Conservation (phyloP, 2,888 invertebrate species). For the Aspidapion aeneum region DNA sequence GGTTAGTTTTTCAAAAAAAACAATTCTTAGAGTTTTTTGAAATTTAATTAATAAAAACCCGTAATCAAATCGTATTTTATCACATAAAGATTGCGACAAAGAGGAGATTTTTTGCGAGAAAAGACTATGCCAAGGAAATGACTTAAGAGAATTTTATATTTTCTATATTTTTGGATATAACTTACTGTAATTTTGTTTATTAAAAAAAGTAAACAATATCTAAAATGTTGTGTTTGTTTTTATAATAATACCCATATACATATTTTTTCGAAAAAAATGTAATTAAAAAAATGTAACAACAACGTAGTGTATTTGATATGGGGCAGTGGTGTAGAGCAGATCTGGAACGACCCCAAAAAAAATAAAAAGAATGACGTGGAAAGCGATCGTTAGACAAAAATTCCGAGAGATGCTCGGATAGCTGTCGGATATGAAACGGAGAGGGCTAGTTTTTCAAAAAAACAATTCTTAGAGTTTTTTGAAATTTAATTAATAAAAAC, state of each 20-base stretch:
- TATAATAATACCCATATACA: too few species aligned
- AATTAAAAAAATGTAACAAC: too few species aligned
- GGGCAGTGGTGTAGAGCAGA: constrained; percentile 71
- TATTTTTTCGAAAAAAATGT: too few species aligned
- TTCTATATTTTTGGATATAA: too few species aligned
- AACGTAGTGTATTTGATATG: constrained; percentile 66
- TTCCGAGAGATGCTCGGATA: background rate
- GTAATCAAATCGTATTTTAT: background rate
- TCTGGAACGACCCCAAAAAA: constrained; percentile 65
- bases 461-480: background rate
- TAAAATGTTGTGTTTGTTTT: too few species aligned
- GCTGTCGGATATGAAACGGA: background rate
- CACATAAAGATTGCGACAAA: background rate
- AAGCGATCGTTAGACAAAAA: background rate
- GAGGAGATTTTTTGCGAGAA: background rate
- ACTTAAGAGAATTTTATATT: too few species aligned
- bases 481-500: constrained; percentile 2
- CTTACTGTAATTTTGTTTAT: too few species aligned
- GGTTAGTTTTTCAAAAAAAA: background rate
- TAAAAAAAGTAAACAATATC: too few species aligned
- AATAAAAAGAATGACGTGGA: constrained; percentile 9
- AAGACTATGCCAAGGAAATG: too few species aligned
- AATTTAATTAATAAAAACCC: constrained; percentile 1
- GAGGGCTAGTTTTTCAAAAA: background rate
- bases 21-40: background rate